phyloP scores from a whole-genome alignment of 1,140 invertebrate species.

The Penaeus chinensis region DNA sequence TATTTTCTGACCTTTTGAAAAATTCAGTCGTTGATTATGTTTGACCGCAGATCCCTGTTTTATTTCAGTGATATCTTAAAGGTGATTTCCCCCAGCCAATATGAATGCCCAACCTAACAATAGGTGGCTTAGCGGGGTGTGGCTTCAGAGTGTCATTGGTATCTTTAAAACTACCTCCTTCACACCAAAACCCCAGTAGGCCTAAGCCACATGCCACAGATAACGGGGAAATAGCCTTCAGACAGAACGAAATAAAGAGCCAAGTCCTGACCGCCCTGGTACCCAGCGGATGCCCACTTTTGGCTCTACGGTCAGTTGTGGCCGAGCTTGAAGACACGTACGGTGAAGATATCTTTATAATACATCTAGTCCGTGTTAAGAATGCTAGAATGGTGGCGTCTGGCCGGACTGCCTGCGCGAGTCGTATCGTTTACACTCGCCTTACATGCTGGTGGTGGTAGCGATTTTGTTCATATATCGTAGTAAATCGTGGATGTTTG shows the following conservation, averaged over 20 bases:
- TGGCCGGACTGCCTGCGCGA: too few relatives aligned
- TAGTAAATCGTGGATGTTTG: too few relatives aligned
- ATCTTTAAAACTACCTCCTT: slow-evolving; percentile 33
- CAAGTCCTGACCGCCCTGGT: neutral
- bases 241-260: neutral
- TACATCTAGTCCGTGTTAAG: neutral
- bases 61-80: too few relatives aligned
- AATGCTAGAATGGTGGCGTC: too few relatives aligned
- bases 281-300: neutral
- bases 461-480: too few relatives aligned
- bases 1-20: too few relatives aligned
- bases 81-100: slow-evolving; percentile 7
- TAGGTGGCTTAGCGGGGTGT: slow-evolving; percentile 29
- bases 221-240: too few relatives aligned
- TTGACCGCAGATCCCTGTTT: too few relatives aligned
- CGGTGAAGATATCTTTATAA: slow-evolving; percentile 30
- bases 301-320: neutral
- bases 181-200: neutral
- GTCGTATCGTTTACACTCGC: too few relatives aligned
- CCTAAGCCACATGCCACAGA: too few relatives aligned
- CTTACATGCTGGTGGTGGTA: too few relatives aligned
- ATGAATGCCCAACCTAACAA: slow-evolving; percentile 30
- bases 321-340: slow-evolving; percentile 26
- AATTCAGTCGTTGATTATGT: too few relatives aligned
- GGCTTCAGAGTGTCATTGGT: slow-evolving; percentile 29